A percentile compares a stretch with the other conserved stretches of the same genome.
Conservation (phyloP, 2,888 invertebrate species). For the Harmothoe impar region DNA sequence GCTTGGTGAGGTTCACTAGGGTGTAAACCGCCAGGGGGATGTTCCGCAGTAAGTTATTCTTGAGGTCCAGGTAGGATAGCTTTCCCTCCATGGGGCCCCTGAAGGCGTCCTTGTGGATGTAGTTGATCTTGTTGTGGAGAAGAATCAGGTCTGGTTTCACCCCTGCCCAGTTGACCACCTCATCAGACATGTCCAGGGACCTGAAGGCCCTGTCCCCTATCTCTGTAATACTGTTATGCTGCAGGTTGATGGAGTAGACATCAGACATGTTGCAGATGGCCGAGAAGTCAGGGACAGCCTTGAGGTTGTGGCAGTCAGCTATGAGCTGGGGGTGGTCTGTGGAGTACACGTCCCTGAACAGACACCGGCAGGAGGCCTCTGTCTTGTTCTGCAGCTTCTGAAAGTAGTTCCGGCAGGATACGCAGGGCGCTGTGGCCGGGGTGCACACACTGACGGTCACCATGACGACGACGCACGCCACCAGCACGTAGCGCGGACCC, state of each 20-base stretch:
- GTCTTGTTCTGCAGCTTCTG: background rate
- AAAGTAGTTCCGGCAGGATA: background rate
- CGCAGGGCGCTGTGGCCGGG: background rate
- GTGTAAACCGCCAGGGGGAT: conserved; percentile 21
- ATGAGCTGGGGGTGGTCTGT: conserved; percentile 33
- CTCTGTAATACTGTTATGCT: background rate
- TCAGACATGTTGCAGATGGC: conserved; percentile 38
- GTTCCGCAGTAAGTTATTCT: background rate
- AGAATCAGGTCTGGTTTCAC: conserved; percentile 27
- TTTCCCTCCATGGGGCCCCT: conserved; percentile 25
- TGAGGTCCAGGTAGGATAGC: background rate
- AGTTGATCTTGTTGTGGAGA: background rate
- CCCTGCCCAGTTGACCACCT: conserved; percentile 27
- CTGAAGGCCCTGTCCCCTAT: background rate
- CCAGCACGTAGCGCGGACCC: background rate
- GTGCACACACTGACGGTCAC: background rate
- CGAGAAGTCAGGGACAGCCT: background rate
- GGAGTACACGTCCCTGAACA: conserved; percentile 3
- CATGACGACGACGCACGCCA: conserved; percentile 6
- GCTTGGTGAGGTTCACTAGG: conserved; percentile 39
- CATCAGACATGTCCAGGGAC: conserved; percentile 15
- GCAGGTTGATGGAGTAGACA: conserved; percentile 8
- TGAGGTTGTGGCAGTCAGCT: conserved; percentile 35
- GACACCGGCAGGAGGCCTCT: background rate
- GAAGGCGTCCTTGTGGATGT: conserved; percentile 42